Evolutionary conservation across 2,797 vertebrate species (phyloP), one percentile per base, ranked within the genome.

Genomic region (Otus scops): DNA sequence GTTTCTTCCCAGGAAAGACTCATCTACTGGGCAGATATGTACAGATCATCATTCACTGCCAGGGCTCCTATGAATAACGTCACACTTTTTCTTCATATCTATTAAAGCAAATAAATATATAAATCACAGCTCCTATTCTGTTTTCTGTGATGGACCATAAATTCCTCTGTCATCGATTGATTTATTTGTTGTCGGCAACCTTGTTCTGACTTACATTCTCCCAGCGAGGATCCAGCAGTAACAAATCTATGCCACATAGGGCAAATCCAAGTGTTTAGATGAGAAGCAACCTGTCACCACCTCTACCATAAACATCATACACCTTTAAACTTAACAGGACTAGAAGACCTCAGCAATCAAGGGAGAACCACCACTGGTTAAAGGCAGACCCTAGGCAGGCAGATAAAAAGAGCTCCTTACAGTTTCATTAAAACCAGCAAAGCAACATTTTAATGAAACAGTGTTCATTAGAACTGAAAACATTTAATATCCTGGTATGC

Each of bases 91-190:
- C 94, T 95, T 77, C 28, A 64, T 86, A 92, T 93, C 91, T 96
- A 95, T 96, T 93, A 95, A 97, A 95, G 54, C 43, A 94, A 93
- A 96, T 92, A 95, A 96, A 97, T 94, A 93, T 74, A 94, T 89
- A 95, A 97, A 96, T 96, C 92, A 95, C 75, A 85, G 75, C 18
- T 92, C 69, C 82, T 53, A 69, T 84, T 95, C 90, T 90, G 75
- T 81, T 93, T 95, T 69, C 75, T 91, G 59, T 69, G 89, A 89
- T 41, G 48, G 77, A 64, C 51, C 71, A 95, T 96, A 97, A 96
- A 97, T 97, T 83, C 89, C 56, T 83, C 86, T 96, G 94, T 84
- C 90, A 94, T 71, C 57, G 53, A 70, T 56, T 96, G 94, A 95
- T 96, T 97, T 93, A 96, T 95, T 93, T 92, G 85, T 88, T 63